A percentile compares a stretch with the other conserved stretches of the same genome.
Evolutionary conservation across 1,140 invertebrate genomes (phyloP).

Genomic region (Trichonephila inaurata): DNA sequence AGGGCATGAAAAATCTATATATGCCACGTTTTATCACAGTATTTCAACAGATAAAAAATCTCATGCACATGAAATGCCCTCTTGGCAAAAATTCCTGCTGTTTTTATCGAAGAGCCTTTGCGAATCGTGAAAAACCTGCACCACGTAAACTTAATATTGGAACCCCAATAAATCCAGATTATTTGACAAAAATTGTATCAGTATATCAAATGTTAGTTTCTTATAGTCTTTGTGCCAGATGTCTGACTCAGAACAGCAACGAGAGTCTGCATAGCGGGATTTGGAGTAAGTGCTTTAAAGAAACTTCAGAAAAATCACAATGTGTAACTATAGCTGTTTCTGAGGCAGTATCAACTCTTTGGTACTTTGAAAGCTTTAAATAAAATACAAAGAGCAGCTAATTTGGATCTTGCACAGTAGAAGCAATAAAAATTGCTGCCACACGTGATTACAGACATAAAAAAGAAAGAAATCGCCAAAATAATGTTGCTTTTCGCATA

Average conservation of each 20-base stretch:
- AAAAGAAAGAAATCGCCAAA: background rate
- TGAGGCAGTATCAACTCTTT: background rate
- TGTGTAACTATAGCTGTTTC: background rate
- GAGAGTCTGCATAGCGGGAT: background rate
- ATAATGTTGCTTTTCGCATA: no score
- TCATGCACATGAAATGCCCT: background rate
- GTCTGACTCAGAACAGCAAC: background rate
- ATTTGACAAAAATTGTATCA: no score
- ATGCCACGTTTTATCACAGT: background rate
- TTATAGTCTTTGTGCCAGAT: no score
- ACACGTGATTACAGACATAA: background rate
- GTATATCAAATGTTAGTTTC: no score
- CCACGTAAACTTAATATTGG: no score
- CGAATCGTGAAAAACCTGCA: no score
- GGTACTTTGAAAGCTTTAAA: background rate
- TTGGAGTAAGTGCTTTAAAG: constrained; percentile 21
- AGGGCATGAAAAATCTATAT: background rate
- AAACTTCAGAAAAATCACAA: background rate
- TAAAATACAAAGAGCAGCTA: background rate
- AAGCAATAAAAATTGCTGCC: no score
- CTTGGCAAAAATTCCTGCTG: background rate
- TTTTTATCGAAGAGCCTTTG: background rate
- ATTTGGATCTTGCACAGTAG: background rate
- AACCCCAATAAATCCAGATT: no score
- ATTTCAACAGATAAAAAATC: background rate